Percentiles rank a stretch among this genome's conserved stretches.
Evolutionary conservation across 2,113 vertebrate species (phyloP).

Genomic region (Psilopogon haemacephalus): DNA sequence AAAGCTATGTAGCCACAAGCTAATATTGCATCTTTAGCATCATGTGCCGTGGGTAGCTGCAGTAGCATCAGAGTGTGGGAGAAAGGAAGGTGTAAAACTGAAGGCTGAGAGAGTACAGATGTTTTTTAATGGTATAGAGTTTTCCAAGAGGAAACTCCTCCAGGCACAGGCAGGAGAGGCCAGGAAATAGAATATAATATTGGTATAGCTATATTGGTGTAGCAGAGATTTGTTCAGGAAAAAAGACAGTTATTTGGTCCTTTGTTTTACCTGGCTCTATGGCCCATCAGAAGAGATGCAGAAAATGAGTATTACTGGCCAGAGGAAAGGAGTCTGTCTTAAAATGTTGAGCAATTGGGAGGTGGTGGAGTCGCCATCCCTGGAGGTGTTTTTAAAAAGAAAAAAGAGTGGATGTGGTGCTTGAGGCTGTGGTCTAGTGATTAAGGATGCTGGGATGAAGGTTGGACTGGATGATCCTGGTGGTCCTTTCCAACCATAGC

Average conservation of each 20-base stretch:
- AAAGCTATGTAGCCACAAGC: not conserved
- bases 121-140: not conserved
- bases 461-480: too few species aligned
- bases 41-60: not conserved
- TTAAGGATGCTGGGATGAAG: too few species aligned
- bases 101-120: not conserved
- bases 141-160: conserved; percentile 31
- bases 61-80: not conserved
- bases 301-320: not conserved
- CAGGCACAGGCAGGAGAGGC: not conserved
- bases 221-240: not conserved
- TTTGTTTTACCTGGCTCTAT: not conserved
- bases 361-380: too few species aligned
- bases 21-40: not conserved
- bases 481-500: too few species aligned
- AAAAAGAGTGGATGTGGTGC: too few species aligned
- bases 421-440: too few species aligned
- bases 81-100: not conserved
- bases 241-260: not conserved
- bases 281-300: not conserved
- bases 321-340: not conserved
- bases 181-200: not conserved
- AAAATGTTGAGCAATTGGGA: not conserved
- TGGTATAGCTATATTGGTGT: not conserved
- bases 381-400: too few species aligned